Evolutionary conservation across 2,888 invertebrate genomes (phyloP).

Genomic region (Eubasilissa splendida): DNA sequence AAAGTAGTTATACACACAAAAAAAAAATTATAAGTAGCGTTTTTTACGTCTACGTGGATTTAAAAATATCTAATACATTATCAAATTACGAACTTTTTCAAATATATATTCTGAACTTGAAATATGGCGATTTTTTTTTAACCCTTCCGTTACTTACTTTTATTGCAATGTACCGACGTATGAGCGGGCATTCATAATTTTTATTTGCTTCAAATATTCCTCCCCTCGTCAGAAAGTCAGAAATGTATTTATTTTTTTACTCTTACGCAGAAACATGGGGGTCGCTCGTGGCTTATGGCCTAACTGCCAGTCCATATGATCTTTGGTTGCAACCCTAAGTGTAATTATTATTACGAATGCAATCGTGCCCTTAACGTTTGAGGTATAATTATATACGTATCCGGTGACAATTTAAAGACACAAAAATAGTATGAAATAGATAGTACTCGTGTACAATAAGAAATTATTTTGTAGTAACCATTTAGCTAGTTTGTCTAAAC

Average conservation of each 20-base stretch:
- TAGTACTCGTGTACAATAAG: too few species aligned
- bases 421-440: background rate
- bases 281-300: slow-evolving; percentile 36
- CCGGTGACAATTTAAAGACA: background rate
- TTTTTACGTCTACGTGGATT: too few species aligned
- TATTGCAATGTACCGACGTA: slow-evolving; percentile 7
- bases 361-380: background rate
- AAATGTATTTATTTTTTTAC: slow-evolving; percentile 38
- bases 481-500: too few species aligned
- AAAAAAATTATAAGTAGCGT: too few species aligned
- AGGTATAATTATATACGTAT: background rate
- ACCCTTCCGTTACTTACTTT: background rate
- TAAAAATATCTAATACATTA: too few species aligned
- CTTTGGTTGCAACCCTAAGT: background rate
- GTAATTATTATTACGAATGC: slow-evolving; percentile 26
- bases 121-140: too few species aligned
- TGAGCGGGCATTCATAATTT: slow-evolving; percentile 33
- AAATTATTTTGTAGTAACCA: too few species aligned
- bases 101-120: too few species aligned
- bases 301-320: slow-evolving; percentile 36
- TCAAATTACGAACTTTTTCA: too few species aligned
- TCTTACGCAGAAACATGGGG: slow-evolving; percentile 35
- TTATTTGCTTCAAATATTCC: slow-evolving; percentile 47
- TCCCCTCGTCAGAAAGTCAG: slow-evolving; percentile 52
- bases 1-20: too few species aligned